These are phyloP conservation scores for Galaxea fascicularis DNA, from an alignment of 92 coral and sea anemone genomes.

Conservation along the genomic window DNA sequence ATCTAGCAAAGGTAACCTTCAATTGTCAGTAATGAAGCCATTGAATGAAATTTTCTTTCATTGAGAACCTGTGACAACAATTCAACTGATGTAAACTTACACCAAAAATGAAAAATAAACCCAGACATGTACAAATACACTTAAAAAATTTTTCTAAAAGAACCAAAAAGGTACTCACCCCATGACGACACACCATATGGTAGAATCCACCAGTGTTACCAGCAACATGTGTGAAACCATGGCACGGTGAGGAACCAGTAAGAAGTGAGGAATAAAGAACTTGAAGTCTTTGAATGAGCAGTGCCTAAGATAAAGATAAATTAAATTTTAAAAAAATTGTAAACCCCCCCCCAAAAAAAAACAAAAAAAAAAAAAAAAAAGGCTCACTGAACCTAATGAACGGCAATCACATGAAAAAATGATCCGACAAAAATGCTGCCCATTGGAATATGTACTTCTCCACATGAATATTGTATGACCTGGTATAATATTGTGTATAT, in stretches of 20 bases:
- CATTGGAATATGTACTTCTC: no score
- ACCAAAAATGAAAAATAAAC: not conserved
- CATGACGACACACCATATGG: conserved; percentile 44
- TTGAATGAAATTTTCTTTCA: not conserved
- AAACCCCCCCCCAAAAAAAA: not conserved
- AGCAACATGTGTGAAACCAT: conserved; percentile 19
- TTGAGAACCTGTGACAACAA: not conserved
- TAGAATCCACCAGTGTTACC: conserved; percentile 44
- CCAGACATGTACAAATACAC: not conserved
- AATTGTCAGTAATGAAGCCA: not conserved
- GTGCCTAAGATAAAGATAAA: conserved; percentile 4
- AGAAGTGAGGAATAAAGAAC: conserved; percentile 14
- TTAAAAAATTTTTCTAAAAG: not conserved
- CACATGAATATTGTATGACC: no score
- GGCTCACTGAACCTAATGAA: no score
- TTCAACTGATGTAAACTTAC: not conserved
- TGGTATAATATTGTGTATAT: no score
- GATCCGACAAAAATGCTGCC: no score
- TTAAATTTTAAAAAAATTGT: not conserved
- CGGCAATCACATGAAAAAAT: no score
- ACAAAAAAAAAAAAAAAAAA: no score
- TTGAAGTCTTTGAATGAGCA: conserved; percentile 4
- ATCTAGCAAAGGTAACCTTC: not conserved
- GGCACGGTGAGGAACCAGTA: conserved; percentile 26
- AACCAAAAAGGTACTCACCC: conserved; percentile 19